These are phyloP conservation scores for Lophotis ruficrista DNA, from an alignment of 2,113 vertebrate species.

Conservation along the genomic window DNA sequence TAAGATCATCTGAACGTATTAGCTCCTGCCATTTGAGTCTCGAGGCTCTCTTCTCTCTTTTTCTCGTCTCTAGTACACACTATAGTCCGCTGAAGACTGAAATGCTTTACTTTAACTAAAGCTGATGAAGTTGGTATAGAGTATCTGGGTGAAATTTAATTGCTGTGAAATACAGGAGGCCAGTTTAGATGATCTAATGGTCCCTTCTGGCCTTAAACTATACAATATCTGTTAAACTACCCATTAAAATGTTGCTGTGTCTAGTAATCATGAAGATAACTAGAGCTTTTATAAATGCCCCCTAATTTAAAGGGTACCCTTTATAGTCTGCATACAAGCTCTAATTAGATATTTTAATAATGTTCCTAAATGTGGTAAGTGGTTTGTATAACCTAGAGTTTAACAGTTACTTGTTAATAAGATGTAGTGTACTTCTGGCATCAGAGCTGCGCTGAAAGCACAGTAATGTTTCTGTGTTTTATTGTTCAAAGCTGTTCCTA, in stretches of 20 bases:
- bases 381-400: not conserved
- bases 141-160: not conserved
- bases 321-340: not conserved
- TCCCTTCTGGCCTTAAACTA: slow-evolving; percentile 16
- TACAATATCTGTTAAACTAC: not conserved
- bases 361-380: not conserved
- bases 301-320: not conserved
- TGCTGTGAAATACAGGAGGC: not conserved
- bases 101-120: not conserved
- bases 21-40: not conserved
- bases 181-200: slow-evolving; percentile 15
- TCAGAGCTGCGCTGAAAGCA: not conserved
- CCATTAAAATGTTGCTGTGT: not conserved
- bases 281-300: not conserved
- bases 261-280: slow-evolving; percentile 11
- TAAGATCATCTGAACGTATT: not conserved
- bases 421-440: not conserved
- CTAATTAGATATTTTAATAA: slow-evolving; percentile 35
- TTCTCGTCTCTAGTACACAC: not conserved
- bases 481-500: not conserved
- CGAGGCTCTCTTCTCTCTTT: not conserved
- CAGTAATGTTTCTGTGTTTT: not conserved
- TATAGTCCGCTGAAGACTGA: not conserved
- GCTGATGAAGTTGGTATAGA: not conserved
- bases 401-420: not conserved